Evolutionary conservation across 2,113 vertebrate species (phyloP), one percentile per base, ranked within the genome.

Genomic region (Carlito syrichta): DNA sequence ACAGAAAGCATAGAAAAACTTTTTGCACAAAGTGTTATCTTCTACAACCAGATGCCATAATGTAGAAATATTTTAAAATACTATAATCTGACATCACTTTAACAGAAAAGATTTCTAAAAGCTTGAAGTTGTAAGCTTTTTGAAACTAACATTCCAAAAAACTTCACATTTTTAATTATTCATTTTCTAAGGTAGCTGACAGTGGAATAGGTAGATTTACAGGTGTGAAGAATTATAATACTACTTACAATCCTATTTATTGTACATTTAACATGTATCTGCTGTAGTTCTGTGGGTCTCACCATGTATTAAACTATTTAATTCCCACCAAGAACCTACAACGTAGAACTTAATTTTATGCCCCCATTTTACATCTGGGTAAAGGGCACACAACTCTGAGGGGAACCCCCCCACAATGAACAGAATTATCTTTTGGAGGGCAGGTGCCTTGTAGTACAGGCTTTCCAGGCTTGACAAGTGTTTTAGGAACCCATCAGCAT

Each of bases 1-100:
- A 97, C 94, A 96, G 85, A 96, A 96, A 97, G 89, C 83, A 98
- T 97, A 98, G 96, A 97, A 97, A 98, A 98, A 86, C 95, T 27
- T n/a, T 94, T 95, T 95, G 50, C 89, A 93, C 89, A 95, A 98
- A 97, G 52, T 78, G 35, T 25, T 38, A n/a, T 68, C 50, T 91
- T 76, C 23, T 69, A 30, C 45, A 45, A 35, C 22, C 45, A 60
- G 40, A 88, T 58, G 35, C 62, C 82, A 35, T 68, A 85, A 38
- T 43, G 14, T 54, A 62, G 43, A 30, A 81, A 60, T 69, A 79
- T 84, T 89, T 76, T 9, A 58, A 86, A 89, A 81, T 45, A 82
- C 2, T 13, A 14, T 92, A 48, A 30, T 97, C 14, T 30, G 86
- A 19, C 79, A 58, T 30, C 8, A 17, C 10, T 27, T 48, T 76